phyloP scores from a whole-genome alignment of 2,113 vertebrate species.

The Aythya baeri region DNA sequence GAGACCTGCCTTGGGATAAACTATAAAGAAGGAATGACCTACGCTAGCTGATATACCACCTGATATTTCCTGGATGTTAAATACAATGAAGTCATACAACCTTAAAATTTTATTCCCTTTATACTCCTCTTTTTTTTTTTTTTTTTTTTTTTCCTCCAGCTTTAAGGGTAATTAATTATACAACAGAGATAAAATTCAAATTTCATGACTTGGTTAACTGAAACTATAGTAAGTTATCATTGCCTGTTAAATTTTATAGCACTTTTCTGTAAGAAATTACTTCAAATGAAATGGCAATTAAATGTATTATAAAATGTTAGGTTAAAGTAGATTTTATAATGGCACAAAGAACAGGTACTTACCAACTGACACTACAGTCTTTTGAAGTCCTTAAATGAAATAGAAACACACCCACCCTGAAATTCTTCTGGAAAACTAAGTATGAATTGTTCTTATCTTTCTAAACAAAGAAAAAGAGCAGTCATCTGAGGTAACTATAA shows the following conservation, averaged over 20 bases:
- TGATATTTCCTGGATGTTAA: background rate
- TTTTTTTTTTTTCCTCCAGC: background rate
- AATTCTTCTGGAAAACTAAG: background rate
- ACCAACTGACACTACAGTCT: background rate
- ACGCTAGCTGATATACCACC: background rate
- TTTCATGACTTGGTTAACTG: constrained; percentile 43
- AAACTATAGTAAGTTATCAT: constrained; percentile 41
- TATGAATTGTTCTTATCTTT: background rate
- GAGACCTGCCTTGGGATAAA: background rate
- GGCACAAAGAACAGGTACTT: background rate
- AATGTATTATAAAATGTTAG: constrained; percentile 2
- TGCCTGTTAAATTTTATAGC: constrained; percentile 49
- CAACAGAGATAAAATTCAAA: constrained; percentile 11
- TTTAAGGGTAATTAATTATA: constrained; percentile 47
- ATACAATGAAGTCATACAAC: background rate
- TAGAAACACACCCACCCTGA: background rate
- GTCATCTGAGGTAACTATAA: background rate
- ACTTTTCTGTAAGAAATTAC: background rate
- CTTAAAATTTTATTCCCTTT: background rate
- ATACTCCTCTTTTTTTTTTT: background rate
- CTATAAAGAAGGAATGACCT: background rate
- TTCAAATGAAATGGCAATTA: constrained; percentile 49
- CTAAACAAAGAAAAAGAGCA: background rate
- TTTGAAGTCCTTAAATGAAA: background rate
- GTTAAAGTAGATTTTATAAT: background rate